Base-by-base conservation (phyloP, 2,113 vertebrate species). In the Gila orcuttii region DNA sequence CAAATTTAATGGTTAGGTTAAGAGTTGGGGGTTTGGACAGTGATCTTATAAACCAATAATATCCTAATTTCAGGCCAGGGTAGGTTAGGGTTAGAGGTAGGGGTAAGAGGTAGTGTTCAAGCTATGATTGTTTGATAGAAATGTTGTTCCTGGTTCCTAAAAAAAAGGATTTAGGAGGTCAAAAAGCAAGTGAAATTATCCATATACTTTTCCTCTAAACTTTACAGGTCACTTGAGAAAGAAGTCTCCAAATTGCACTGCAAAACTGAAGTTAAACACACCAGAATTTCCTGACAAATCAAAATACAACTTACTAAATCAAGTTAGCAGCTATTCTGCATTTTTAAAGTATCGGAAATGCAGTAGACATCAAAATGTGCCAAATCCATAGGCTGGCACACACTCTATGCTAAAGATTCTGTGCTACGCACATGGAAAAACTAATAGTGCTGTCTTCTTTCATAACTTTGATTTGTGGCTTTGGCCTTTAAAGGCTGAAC, bases 371-470 rank as follows among this genome's bases (percentile, higher is more conserved):
- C 59, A 68, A 82, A 66, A 33, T 82, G 62, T 50, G 57, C n/a
- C 42, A 52, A 82, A 82, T 69, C 42, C 62, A 33, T 50, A 69
- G 21, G 17, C 62, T 69, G 45, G 64, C 80, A 55, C 79, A 69
- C 19, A 10, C 6, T 68, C 10, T 50, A 4, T 31, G 39, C 1
- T 3, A 12, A 52, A n/a, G 5, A n/a, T 52, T 33, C 19, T 33
- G 39, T 31, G 75, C 75, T 66, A 47, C 28, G 6, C 79, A 82
- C 17, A 82, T 69, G 80, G 80, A 82, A 82, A 69, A 69, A 21
- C 25, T 69, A 28, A 82, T 28, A 52, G 62, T 12, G 62, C 45
- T 31, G 42, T 82, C 42, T 33, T 68, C 21, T 50, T 82, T 45
- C 42, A 81, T 66, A 42, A 19, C 59, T 64, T 47, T 66, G 79